Conservation (phyloP, 2,888 invertebrate genomes). For the Didymodactylos carnosus region DNA sequence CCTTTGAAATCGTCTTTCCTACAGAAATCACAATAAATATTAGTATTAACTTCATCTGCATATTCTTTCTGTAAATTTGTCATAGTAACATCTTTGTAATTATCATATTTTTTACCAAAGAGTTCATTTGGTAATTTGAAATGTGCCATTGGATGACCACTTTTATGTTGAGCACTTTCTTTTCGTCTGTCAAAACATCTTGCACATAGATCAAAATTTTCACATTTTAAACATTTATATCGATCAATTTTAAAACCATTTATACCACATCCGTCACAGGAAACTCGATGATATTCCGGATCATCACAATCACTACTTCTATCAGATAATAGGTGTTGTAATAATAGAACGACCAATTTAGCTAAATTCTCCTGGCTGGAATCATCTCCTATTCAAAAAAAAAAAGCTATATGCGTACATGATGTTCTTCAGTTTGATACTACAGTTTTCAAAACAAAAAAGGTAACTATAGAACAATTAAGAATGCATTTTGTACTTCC, state of each 20-base stretch:
- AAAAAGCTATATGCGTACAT: too few relatives aligned
- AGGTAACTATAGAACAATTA: too few relatives aligned
- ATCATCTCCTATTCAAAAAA: too few relatives aligned
- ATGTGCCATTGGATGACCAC: not conserved
- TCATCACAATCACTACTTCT: too few relatives aligned
- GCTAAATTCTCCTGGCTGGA: too few relatives aligned
- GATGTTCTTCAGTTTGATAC: too few relatives aligned
- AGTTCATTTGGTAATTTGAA: not conserved
- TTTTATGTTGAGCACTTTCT: not conserved
- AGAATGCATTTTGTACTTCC: too few relatives aligned
- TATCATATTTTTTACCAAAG: not conserved
- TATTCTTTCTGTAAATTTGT: not conserved
- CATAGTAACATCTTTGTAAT: not conserved
- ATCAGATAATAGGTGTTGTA: too few relatives aligned
- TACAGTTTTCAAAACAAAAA: too few relatives aligned
- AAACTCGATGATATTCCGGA: not conserved
- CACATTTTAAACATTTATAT: not conserved
- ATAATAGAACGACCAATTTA: too few relatives aligned
- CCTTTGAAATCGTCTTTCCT: not conserved
- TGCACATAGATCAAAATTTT: not conserved
- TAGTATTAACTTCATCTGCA: not conserved
- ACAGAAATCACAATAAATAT: not conserved
- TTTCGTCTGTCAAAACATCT: not conserved
- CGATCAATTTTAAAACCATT: not conserved
- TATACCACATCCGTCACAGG: not conserved